These are phyloP conservation scores for Scaptomyza reducta DNA, from an alignment of 2,888 invertebrate species.

Conservation along the genomic window DNA sequence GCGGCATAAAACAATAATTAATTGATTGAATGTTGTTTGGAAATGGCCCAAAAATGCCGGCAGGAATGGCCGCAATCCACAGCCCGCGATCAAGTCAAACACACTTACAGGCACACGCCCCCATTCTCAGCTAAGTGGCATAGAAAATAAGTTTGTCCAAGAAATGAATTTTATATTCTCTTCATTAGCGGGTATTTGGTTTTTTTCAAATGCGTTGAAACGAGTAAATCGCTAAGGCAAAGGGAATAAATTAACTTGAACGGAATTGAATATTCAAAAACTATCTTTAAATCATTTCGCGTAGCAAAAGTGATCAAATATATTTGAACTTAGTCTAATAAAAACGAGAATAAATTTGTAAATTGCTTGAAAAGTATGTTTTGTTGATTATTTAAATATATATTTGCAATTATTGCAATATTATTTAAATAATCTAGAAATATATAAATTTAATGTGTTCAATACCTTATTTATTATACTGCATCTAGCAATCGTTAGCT, in stretches of 20 bases:
- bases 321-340: no score
- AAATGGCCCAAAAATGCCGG: constrained; percentile 29
- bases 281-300: no score
- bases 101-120: constrained; percentile 12
- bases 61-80: constrained; percentile 13
- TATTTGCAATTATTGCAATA: no score
- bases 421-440: no score
- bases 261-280: no score
- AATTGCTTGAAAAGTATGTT: no score
- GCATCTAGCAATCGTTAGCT: not conserved
- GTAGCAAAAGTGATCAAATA: no score
- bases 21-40: constrained; percentile 73
- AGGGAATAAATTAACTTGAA: not conserved
- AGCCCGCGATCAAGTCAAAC: constrained; percentile 22
- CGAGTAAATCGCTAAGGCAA: not conserved
- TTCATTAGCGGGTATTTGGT: constrained; percentile 17
- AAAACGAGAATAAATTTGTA: no score
- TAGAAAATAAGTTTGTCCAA: constrained; percentile 75
- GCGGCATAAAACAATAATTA: constrained; percentile 75
- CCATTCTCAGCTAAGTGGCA: constrained; percentile 62
- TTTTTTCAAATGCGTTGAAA: constrained; percentile 1
- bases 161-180: constrained; percentile 57
- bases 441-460: no score
- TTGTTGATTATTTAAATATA: no score
- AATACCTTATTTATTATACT: not conserved